These are phyloP conservation scores for Cygnus olor DNA, from an alignment of 2,797 vertebrate genomes.

Conservation along the genomic window DNA sequence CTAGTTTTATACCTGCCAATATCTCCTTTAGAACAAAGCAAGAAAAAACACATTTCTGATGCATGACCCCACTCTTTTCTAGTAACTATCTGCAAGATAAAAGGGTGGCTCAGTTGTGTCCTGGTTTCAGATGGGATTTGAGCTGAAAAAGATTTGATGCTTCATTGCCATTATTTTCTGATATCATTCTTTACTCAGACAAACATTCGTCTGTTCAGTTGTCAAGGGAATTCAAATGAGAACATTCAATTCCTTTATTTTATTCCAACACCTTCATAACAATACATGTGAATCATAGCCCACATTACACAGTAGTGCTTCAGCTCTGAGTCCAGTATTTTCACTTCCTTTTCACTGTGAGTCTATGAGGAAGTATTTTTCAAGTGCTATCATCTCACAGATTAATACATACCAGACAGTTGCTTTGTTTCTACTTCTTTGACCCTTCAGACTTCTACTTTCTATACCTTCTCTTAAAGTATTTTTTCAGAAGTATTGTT, in stretches of 20 bases:
- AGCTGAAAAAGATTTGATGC: not conserved
- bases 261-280: not conserved
- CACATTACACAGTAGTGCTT: not conserved
- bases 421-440: not conserved
- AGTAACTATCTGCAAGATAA: not conserved
- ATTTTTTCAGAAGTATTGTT: not conserved
- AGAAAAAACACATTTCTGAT: not conserved
- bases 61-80: not conserved
- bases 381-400: not conserved
- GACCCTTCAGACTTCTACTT: not conserved
- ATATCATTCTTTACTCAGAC: not conserved
- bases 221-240: slow-evolving; percentile 6
- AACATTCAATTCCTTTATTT: slow-evolving; percentile 13
- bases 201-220: not conserved
- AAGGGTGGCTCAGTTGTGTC: not conserved
- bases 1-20: not conserved
- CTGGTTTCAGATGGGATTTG: no score
- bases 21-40: not conserved
- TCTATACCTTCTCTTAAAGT: not conserved
- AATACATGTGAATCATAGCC: not conserved
- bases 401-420: not conserved
- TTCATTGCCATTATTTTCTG: slow-evolving; percentile 28
- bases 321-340: not conserved
- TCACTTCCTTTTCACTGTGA: not conserved
- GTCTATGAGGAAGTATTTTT: not conserved